Percentiles rank a stretch among this genome's conserved stretches.
phyloP scores from a whole-genome alignment of 2,797 vertebrate genomes.

The Hyperoplus immaculatus region DNA sequence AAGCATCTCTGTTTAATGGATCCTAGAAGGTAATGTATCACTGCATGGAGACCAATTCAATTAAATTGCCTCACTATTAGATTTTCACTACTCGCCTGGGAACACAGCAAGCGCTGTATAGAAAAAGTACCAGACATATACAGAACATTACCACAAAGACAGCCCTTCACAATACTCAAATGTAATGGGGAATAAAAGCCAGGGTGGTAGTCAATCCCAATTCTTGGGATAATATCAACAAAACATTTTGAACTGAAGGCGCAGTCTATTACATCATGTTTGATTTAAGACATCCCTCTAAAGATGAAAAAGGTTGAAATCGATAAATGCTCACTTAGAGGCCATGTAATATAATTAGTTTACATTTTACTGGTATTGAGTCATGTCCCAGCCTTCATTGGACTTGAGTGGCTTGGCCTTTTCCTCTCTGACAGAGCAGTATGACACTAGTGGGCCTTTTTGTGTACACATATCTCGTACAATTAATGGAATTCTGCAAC shows the following conservation, averaged over 20 bases:
- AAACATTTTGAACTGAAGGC: conserved; percentile 48
- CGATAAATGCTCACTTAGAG: conserved; percentile 74
- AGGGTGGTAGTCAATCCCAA: conserved; percentile 37
- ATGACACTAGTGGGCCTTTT: conserved; percentile 33
- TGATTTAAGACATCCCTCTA: conserved; percentile 62
- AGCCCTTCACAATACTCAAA: conserved; percentile 53
- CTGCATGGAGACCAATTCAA: conserved; percentile 73
- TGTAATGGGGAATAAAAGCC: conserved; percentile 55
- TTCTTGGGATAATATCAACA: conserved; percentile 56
- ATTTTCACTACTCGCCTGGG: conserved; percentile 71
- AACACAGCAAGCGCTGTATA: conserved; percentile 39
- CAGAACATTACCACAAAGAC: conserved; percentile 56
- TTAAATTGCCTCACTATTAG: conserved; percentile 74
- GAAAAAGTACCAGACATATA: conserved; percentile 62
- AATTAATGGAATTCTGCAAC: conserved; percentile 19
- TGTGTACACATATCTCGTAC: conserved; percentile 14
- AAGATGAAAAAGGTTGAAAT: conserved; percentile 66
- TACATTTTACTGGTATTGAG: conserved; percentile 76
- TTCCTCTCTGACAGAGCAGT: conserved; percentile 33
- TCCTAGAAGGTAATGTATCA: conserved; percentile 73
- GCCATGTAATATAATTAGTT: conserved; percentile 69
- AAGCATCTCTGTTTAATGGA: conserved; percentile 71
- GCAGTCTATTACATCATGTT: conserved; percentile 55
- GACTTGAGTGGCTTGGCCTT: conserved; percentile 37
- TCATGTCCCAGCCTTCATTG: conserved; percentile 58